Percentiles rank a stretch among this genome's conserved stretches.
phyloP scores from a whole-genome alignment of 2,888 invertebrate genomes.

The Ophion ellenae region DNA sequence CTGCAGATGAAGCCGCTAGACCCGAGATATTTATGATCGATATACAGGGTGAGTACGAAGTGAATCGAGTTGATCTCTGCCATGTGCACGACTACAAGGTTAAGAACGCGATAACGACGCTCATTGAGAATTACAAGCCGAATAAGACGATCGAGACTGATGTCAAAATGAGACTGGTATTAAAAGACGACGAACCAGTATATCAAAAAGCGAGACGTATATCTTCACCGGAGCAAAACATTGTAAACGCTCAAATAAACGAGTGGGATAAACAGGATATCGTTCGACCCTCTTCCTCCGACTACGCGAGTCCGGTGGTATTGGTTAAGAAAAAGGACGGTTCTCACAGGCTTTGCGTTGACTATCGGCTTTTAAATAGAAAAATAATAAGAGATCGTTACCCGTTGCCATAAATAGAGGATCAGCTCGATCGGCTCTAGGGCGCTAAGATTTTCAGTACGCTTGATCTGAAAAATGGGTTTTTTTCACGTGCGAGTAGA shows the following conservation, averaged over 20 bases:
- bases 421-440: slow-evolving; percentile 59
- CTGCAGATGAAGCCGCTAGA: neutral
- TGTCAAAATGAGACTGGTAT: slow-evolving; percentile 21
- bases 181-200: slow-evolving; percentile 61
- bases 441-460: slow-evolving; percentile 60
- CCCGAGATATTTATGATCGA: slow-evolving; percentile 31
- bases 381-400: slow-evolving; percentile 68
- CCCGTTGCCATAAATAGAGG: slow-evolving; percentile 71
- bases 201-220: slow-evolving; percentile 64
- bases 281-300: slow-evolving; percentile 64
- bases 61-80: too few relatives aligned
- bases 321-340: slow-evolving; percentile 69
- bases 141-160: too few relatives aligned
- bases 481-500: slow-evolving; percentile 74
- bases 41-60: slow-evolving; percentile 41
- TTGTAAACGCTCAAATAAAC: slow-evolving; percentile 65
- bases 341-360: slow-evolving; percentile 68
- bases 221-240: slow-evolving; percentile 55
- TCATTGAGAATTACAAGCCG: too few relatives aligned
- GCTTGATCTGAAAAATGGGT: slow-evolving; percentile 70
- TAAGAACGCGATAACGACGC: too few relatives aligned
- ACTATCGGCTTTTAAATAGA: slow-evolving; percentile 69
- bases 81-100: too few relatives aligned
- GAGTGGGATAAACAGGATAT: slow-evolving; percentile 67
- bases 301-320: slow-evolving; percentile 71